Evolutionary conservation across 2,797 vertebrate species (phyloP).

Genomic region (Dromococcyx pavoninus): DNA sequence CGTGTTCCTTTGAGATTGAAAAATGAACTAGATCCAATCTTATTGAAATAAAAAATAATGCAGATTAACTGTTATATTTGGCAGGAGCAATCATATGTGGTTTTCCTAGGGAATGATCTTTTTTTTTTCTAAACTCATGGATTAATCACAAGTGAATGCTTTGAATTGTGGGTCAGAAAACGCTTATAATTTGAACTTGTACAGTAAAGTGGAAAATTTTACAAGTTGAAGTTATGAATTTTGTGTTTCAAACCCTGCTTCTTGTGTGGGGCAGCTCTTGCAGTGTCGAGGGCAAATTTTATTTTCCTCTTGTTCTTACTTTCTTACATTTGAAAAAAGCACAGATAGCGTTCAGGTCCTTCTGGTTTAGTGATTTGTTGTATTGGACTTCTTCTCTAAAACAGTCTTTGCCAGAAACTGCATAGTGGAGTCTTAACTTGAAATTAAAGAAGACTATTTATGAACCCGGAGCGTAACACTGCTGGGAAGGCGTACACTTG

Average conservation of each 20-base stretch:
- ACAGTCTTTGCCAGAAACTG: not conserved
- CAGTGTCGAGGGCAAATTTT: not conserved
- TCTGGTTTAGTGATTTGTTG: not conserved
- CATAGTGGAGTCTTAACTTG: not conserved
- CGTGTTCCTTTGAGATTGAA: not conserved
- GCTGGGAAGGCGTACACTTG: not conserved
- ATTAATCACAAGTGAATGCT: not conserved
- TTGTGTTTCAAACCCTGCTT: not conserved
- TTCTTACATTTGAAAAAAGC: not conserved
- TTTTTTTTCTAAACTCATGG: slow-evolving; percentile 9
- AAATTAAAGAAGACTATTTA: not conserved
- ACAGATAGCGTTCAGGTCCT: not conserved
- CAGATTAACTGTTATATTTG: slow-evolving; percentile 51
- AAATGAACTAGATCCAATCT: slow-evolving; percentile 14
- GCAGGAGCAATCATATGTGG: not conserved
- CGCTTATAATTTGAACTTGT: not conserved
- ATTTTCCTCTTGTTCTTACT: not conserved
- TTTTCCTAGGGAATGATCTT: not conserved
- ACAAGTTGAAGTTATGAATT: not conserved
- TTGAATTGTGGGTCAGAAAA: not conserved
- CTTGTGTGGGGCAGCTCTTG: not conserved
- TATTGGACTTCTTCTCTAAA: not conserved
- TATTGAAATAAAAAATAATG: not conserved
- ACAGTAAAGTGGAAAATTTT: not conserved
- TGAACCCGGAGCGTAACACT: not conserved